Evolutionary conservation across 2,113 vertebrate genomes (phyloP).

Genomic region (Oryzias melastigma): DNA sequence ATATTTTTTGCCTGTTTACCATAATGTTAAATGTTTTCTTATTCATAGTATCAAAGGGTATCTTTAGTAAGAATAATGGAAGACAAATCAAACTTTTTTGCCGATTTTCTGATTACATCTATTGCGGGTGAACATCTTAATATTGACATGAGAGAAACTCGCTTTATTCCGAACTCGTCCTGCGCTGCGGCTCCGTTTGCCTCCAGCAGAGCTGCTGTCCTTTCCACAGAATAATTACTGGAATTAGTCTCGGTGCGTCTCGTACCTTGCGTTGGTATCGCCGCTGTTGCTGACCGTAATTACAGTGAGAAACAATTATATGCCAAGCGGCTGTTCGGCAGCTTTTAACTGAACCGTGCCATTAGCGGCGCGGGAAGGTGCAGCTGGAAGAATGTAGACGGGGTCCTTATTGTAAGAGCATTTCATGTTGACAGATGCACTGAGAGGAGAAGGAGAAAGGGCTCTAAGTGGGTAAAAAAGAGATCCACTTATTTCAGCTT

Average conservation of each 20-base stretch:
- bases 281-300: constrained; percentile 28
- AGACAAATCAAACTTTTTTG: too few species aligned
- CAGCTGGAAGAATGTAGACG: constrained; percentile 19
- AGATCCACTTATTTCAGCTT: too few species aligned
- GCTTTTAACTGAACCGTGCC: background rate
- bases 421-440: constrained; percentile 17
- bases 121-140: background rate
- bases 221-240: constrained; percentile 24
- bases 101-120: background rate
- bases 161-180: constrained; percentile 2
- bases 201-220: constrained; percentile 1
- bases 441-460: background rate
- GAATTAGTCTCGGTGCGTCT: constrained; percentile 18
- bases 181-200: background rate
- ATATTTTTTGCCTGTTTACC: too few species aligned
- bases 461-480: background rate
- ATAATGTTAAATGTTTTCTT: too few species aligned
- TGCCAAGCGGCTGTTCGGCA: constrained; percentile 1
- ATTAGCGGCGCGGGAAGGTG: background rate
- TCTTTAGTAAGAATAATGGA: too few species aligned
- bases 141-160: background rate
- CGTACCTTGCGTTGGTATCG: constrained; percentile 3
- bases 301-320: constrained; percentile 24
- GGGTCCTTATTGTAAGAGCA: background rate
- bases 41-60: too few species aligned